phyloP scores from a whole-genome alignment of 2,113 vertebrate species.

The Phrynocephalus versicolor region DNA sequence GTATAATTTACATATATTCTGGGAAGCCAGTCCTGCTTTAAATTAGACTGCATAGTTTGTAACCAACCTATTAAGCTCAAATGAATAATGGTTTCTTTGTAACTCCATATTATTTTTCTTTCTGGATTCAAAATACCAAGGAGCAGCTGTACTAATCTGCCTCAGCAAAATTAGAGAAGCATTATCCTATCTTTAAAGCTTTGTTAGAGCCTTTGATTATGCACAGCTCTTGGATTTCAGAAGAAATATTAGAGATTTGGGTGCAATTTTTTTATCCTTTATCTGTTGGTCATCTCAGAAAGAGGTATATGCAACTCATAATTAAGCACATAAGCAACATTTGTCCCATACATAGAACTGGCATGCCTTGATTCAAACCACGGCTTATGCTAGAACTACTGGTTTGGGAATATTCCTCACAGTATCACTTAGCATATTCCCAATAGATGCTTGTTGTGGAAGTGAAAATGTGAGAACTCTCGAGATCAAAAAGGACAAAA shows the following conservation, averaged over 20 bases:
- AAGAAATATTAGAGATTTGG: background rate
- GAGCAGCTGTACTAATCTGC: background rate
- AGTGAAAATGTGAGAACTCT: background rate
- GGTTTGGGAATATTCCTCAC: too few species aligned
- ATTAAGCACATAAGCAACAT: background rate
- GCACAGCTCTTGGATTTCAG: background rate
- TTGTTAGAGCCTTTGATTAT: too few species aligned
- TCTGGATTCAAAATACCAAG: constrained; percentile 52
- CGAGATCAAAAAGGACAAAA: background rate
- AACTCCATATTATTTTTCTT: constrained; percentile 47
- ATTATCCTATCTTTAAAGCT: background rate
- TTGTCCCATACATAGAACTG: background rate
- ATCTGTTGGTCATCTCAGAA: background rate
- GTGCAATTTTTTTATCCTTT: background rate
- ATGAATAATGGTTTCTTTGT: constrained; percentile 25
- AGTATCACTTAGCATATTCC: background rate
- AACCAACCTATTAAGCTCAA: background rate
- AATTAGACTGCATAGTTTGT: constrained; percentile 30
- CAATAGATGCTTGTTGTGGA: constrained; percentile 17
- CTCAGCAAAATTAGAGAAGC: background rate
- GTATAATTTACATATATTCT: background rate
- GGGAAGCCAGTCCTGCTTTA: constrained; percentile 20
- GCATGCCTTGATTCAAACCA: background rate
- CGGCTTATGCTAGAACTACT: background rate
- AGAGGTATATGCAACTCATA: background rate